Evolutionary conservation across 1,140 invertebrate species (phyloP).

Genomic region (Tetragnatha versicolor): DNA sequence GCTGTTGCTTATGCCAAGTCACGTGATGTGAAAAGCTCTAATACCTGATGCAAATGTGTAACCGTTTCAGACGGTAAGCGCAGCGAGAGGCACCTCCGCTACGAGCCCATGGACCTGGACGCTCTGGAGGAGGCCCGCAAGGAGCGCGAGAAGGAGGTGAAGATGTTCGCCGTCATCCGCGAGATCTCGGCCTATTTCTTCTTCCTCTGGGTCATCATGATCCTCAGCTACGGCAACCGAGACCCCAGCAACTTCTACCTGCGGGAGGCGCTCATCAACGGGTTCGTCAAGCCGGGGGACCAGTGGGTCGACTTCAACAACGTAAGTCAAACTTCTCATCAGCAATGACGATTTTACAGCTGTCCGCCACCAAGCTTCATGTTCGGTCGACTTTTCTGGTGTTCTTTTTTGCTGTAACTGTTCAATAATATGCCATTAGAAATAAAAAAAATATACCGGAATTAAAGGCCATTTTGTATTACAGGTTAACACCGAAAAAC

Average conservation of each 20-base stretch:
- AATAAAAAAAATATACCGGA: neutral
- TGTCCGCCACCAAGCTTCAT: too few relatives aligned
- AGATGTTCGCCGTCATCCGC: conserved; percentile 65
- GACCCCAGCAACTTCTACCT: conserved; percentile 64
- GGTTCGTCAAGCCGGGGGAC: conserved; percentile 61
- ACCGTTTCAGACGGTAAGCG: conserved; percentile 26
- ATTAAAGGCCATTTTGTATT: neutral
- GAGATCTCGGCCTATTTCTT: conserved; percentile 67
- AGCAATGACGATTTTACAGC: too few relatives aligned
- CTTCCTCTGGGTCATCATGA: conserved; percentile 67
- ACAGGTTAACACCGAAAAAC: conserved; percentile 45
- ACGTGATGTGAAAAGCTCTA: conserved; percentile 50
- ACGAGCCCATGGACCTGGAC: conserved; percentile 44
- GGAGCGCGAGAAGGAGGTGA: conserved; percentile 64
- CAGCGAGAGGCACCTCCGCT: neutral
- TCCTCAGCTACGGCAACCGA: conserved; percentile 66
- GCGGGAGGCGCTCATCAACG: conserved; percentile 62
- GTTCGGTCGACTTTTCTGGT: too few relatives aligned
- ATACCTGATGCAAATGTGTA: conserved; percentile 29
- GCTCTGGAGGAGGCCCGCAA: conserved; percentile 41
- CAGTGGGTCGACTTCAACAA: conserved; percentile 44
- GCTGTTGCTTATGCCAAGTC: too few relatives aligned
- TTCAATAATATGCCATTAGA: too few relatives aligned
- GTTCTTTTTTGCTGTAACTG: neutral
- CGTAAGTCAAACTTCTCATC: conserved; percentile 34